Percentiles rank a stretch among this genome's conserved stretches.
phyloP scores from a whole-genome alignment of 2,797 vertebrate species.

The Pseudochirops cupreus region DNA sequence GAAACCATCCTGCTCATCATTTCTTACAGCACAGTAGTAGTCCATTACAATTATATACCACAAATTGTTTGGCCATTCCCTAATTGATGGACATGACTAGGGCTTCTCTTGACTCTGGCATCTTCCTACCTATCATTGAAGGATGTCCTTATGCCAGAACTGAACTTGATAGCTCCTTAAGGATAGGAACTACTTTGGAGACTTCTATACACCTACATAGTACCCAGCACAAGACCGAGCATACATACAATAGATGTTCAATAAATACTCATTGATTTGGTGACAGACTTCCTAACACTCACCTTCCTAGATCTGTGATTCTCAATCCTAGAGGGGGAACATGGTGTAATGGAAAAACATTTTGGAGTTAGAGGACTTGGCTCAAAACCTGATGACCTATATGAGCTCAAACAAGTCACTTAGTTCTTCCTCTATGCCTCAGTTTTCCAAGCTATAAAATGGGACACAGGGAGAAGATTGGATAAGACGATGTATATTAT shows the following conservation, averaged over 20 bases:
- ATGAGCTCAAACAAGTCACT: background rate
- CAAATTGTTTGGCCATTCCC: background rate
- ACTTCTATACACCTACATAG: background rate
- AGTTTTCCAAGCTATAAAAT: background rate
- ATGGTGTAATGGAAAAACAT: background rate
- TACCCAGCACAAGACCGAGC: background rate
- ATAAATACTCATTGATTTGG: background rate
- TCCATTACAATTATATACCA: background rate
- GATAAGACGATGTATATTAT: background rate
- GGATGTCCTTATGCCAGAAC: background rate
- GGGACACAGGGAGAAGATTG: no score
- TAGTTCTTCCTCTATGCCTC: background rate
- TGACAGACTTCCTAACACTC: background rate
- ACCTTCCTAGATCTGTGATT: background rate
- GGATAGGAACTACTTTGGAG: background rate
- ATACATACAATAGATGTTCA: background rate
- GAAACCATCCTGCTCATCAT: background rate
- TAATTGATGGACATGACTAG: background rate
- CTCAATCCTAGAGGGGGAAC: background rate
- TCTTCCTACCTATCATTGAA: background rate
- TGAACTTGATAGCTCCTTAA: background rate
- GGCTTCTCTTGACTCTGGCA: background rate
- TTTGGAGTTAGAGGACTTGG: background rate
- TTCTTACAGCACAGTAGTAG: background rate
- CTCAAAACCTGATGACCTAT: background rate